Conservation (phyloP, 2,888 invertebrate genomes). For the Hydroisotoma schaefferi region DNA sequence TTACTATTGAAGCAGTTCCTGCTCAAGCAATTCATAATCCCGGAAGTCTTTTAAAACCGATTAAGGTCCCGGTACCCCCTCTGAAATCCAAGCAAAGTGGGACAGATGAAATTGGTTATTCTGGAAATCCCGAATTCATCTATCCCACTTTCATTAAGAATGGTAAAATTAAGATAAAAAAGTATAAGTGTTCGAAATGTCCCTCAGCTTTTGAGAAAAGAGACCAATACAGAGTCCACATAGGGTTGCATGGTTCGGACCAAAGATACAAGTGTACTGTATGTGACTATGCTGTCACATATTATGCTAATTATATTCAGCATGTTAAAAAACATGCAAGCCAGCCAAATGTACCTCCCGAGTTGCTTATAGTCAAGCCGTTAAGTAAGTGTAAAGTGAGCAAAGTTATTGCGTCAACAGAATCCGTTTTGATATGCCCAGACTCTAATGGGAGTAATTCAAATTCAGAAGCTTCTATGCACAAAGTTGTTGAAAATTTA, state of each 20-base stretch:
- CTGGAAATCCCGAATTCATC: conserved; percentile 71
- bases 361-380: conserved; percentile 32
- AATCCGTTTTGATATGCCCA: too few relatives aligned
- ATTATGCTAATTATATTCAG: conserved; percentile 77
- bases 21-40: background rate
- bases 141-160: conserved; percentile 72
- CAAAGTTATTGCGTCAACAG: too few relatives aligned
- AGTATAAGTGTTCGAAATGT: conserved; percentile 79
- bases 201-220: conserved; percentile 73
- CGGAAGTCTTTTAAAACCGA: background rate
- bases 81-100: too few relatives aligned
- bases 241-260: conserved; percentile 75
- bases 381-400: conserved; percentile 54
- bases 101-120: conserved; percentile 49
- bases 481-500: background rate
- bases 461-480: background rate
- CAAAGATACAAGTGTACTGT: conserved; percentile 76
- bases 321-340: conserved; percentile 69
- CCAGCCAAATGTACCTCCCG: conserved; percentile 39
- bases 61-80: too few relatives aligned
- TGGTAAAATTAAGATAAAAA: conserved; percentile 69
- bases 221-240: conserved; percentile 72
- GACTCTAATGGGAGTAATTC: too few relatives aligned
- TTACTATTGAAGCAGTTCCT: conserved; percentile 16
- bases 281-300: conserved; percentile 84